These are phyloP conservation scores for Morus bassanus DNA, from an alignment of 2,797 vertebrate genomes.

Conservation along the genomic window DNA sequence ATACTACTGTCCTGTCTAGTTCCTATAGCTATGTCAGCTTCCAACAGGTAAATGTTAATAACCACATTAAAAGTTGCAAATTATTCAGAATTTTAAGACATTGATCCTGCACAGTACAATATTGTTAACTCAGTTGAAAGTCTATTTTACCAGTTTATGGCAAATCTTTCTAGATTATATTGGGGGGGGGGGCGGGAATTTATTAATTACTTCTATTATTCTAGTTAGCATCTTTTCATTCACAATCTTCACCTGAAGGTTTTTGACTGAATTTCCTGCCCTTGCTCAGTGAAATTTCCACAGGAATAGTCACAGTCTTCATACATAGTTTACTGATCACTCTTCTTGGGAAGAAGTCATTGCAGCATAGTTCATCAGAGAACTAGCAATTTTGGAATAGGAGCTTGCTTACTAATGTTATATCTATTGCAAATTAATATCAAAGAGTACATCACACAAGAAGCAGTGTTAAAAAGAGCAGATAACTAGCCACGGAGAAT, in stretches of 20 bases:
- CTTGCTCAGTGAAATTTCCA: neutral
- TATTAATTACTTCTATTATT: neutral
- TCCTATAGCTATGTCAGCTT: neutral
- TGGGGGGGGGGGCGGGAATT: fast-evolving
- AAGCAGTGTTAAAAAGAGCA: neutral
- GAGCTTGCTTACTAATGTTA: neutral
- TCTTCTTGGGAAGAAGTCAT: neutral
- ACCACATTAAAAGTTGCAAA: neutral
- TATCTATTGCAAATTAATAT: neutral
- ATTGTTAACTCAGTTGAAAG: neutral
- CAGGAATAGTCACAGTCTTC: neutral
- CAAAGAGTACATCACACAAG: neutral
- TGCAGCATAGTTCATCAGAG: neutral
- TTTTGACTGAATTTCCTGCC: neutral
- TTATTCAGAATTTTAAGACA: neutral
- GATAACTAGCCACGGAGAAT: neutral
- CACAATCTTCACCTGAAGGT: neutral
- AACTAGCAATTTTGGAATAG: neutral
- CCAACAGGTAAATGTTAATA: neutral
- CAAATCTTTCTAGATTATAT: neutral
- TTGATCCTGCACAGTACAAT: neutral
- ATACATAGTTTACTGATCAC: neutral
- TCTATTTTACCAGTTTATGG: neutral
- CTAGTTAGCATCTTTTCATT: neutral
- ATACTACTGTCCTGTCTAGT: neutral